Evolutionary conservation across 2,113 vertebrate genomes (phyloP), one percentile per base, ranked within the genome.

Genomic region (Corydoras maculifer): DNA sequence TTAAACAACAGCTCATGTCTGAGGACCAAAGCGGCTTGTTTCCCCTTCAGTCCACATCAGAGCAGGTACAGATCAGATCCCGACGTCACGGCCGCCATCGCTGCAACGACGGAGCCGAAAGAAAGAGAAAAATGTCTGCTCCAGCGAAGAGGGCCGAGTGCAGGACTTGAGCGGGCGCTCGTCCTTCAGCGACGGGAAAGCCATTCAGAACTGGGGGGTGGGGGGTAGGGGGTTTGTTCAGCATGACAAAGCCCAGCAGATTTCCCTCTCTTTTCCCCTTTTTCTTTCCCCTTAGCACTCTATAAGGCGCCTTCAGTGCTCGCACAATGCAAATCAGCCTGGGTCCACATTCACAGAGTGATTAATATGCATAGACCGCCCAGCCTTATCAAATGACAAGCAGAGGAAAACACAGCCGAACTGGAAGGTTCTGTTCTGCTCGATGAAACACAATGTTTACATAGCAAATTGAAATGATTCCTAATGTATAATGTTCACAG

Each of bases 361-460:
- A 89, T 91, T 89, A 89, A 88, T 86, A 90, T 91, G 89, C 88
- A 88, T 76, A 83, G 84, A 83, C 85, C 31, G 77, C 76, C 81
- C 78, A 77, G 82, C 77, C 79, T 86, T 80, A 86, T 88, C 86
- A 81, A 83, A 85, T 73, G 75, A 76, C 72, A 70, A 76, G 77
- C 78, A 73, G 70, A 62, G 35, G 51, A 79, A 83, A 83, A 83
- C 79, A 49, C 65, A 76, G 80, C 68, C 62, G 53, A 75, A 75
- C 63, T 64, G 64, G 14, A 72, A 84, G 76, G 72, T 76, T 83
- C 49, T 65, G 78, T 58, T 48, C 14, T 15, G 65, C 61, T 53
- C 51, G 68, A 67, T 68, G 65, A 60, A 43, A 72, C 54, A 55
- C 50, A 65, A 32, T 55, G 65, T 72, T 62, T 65, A 25, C 68